phyloP scores from a whole-genome alignment of 2,797 vertebrate species.

The Smutsia gigantea region DNA sequence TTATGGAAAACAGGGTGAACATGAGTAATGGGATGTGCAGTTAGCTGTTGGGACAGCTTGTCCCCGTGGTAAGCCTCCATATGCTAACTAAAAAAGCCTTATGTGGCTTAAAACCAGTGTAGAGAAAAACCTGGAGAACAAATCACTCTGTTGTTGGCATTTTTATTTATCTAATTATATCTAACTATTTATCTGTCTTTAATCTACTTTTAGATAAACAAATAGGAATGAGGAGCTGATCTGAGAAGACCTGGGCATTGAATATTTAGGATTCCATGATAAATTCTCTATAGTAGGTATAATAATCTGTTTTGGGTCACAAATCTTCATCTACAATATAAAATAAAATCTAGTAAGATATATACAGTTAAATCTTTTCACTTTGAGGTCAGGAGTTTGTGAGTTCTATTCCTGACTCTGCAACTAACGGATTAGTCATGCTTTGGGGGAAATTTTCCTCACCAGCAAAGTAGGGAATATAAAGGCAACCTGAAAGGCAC shows the following conservation, averaged over 20 bases:
- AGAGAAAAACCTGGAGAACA: background rate
- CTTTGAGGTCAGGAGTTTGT: background rate
- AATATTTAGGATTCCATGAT: conserved; percentile 47
- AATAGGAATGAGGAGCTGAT: background rate
- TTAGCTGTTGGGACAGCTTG: conserved; percentile 21
- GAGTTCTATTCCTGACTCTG: background rate
- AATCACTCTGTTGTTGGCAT: background rate
- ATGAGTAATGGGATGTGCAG: conserved; percentile 71
- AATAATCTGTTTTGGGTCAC: background rate
- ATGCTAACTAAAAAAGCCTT: background rate
- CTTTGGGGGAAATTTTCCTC: background rate
- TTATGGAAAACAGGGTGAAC: conserved; percentile 75
- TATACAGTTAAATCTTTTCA: background rate
- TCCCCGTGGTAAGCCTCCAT: background rate
- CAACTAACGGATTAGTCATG: background rate
- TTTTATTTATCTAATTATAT: conserved; percentile 37
- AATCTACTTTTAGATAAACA: conserved; percentile 48
- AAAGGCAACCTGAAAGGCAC: background rate
- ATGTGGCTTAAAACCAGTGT: background rate
- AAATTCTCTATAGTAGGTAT: background rate
- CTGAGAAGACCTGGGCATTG: background rate
- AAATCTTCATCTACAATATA: background rate
- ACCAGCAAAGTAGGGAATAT: background rate
- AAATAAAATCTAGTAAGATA: background rate
- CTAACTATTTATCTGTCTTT: conserved; percentile 1